These are phyloP conservation scores for Abrostola triplasia DNA, from an alignment of 2,888 invertebrate genomes.

Conservation along the genomic window DNA sequence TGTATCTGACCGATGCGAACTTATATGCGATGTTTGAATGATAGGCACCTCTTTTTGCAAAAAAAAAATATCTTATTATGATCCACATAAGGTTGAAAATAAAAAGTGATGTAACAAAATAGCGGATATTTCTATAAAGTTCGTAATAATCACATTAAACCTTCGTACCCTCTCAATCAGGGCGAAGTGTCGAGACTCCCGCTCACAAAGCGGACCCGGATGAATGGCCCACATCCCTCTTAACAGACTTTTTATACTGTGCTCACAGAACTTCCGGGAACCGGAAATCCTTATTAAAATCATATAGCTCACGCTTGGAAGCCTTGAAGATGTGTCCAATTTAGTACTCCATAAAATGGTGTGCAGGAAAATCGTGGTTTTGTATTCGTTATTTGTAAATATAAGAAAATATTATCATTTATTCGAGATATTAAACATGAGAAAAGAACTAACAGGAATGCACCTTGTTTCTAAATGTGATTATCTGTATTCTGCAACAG, in stretches of 20 bases:
- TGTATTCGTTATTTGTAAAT: too few relatives aligned
- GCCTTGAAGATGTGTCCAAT: conserved; percentile 25
- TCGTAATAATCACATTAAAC: conserved; percentile 44
- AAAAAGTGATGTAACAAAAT: background rate
- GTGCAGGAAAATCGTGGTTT: conserved; percentile 4
- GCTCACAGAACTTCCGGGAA: conserved; percentile 35
- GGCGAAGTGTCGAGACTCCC: conserved; percentile 30
- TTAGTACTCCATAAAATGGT: conserved; percentile 15
- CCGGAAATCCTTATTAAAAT: conserved; percentile 48
- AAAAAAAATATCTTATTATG: too few relatives aligned
- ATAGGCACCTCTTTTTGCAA: too few relatives aligned
- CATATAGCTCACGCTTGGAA: conserved; percentile 34
- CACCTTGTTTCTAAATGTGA: too few relatives aligned
- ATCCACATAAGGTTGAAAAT: too few relatives aligned
- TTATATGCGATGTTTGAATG: too few relatives aligned
- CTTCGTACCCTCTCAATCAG: conserved; percentile 34
- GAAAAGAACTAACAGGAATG: too few relatives aligned
- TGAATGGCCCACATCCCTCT: conserved; percentile 50
- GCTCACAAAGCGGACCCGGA: conserved; percentile 37
- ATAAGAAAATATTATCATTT: too few relatives aligned
- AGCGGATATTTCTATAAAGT: conserved; percentile 26
- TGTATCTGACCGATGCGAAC: too few relatives aligned
- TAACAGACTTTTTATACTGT: conserved; percentile 40
- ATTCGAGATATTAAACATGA: too few relatives aligned
- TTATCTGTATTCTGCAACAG: too few relatives aligned